Base-by-base conservation (phyloP, 2,888 invertebrate species). In the Hirtodrosophila confusa region DNA sequence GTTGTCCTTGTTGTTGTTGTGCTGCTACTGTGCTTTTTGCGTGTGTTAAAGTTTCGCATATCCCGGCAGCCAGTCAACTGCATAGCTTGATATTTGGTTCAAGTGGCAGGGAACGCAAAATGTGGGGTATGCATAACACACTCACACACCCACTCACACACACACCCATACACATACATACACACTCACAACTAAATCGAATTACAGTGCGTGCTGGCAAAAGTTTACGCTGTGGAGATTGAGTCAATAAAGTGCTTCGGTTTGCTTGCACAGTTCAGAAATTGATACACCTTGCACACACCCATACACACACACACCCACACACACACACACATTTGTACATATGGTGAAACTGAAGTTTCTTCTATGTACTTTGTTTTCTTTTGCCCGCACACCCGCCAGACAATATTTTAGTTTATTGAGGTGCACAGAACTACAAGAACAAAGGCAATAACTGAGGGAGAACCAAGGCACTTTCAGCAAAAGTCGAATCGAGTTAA, bases 221-320 rank as follows among this genome's bases (percentile, higher is more conserved):
- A 75, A 88, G 80, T 82, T 88, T 86, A 62, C 68, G 80, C 77
- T 70, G 64, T 72, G 65, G 64, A 75, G 88, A 86, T 88, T 82
- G 86, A 82, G 88, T 79, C 82, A 86, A 86, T 88, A 88, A 80
- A 88, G 82, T 73, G 85, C 69, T 88, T 77, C 64, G 69, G 56
- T 62, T 70, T 74, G 58, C 65, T 61, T 55, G 54, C 69, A 53
- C 45, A 60, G 63, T 37, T 69, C 57, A 56, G 83, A 79, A 79
- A 88, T 83, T 79, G 88, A 82, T 88, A 82, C 83, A 64, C 80
- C 51, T 47, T 51, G 39, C 11, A 36, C 31, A 29, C 9, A 4
- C 53, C 49, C 47, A 54, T 49, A 48, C 17, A 49, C 33, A 39
- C 60, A 41, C 8, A 47, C 10, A 11, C 23, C 27, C 44, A 9